Base-by-base conservation (phyloP, 2,797 vertebrate genomes). In the Todus mexicanus region DNA sequence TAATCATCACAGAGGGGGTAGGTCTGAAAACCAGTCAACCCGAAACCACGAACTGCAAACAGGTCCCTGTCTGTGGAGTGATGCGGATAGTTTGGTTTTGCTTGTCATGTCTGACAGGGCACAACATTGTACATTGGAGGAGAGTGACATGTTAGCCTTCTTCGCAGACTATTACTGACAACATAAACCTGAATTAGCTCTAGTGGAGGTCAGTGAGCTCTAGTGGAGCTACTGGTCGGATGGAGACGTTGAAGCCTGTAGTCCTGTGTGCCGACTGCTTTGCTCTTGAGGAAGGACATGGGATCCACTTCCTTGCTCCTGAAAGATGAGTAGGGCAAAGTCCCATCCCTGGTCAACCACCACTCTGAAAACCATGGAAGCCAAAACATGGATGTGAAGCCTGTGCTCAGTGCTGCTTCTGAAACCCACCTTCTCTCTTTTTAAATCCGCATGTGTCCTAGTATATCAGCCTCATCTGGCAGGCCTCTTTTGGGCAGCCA, bases 221-320 rank as follows among this genome's bases (percentile, higher is more conserved):
- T n/a, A n/a, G n/a, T n/a, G 64, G 47, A 92, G 27, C 23, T 87
- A 57, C 53, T 3, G 2, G 2, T 51, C 2, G 1, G 26, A 50
- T 31, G 35, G 63, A 83, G 42, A 15, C 3, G 2, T 35, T 23
- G 29, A 60, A 83, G 15, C 23, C 57, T 64, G 19, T 8, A 18
- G n/a, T 51, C 61, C 12, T 51, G 47, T 27, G 13, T 16, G 9
- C 29, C 2, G 3, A 29, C 13, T 48, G 63, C 35, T 73, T 31
- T 82, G 25, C 48, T 29, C 14, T 64, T 38, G n/a, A 61, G n/a
- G 43, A 26, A 0, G 0, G 45, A 38, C 15, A 4, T 0, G 2
- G 42, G 23, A 56, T 47, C 22, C 0, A 0, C 6, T 9, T 80
- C 33, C 29, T 72, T 31, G 48, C 33, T 69, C 15, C 76, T 50